Percentiles rank a stretch among this genome's conserved stretches.
Evolutionary conservation across 2,113 vertebrate species (phyloP).

Genomic region (Gnathonemus echidnorhynchus): DNA sequence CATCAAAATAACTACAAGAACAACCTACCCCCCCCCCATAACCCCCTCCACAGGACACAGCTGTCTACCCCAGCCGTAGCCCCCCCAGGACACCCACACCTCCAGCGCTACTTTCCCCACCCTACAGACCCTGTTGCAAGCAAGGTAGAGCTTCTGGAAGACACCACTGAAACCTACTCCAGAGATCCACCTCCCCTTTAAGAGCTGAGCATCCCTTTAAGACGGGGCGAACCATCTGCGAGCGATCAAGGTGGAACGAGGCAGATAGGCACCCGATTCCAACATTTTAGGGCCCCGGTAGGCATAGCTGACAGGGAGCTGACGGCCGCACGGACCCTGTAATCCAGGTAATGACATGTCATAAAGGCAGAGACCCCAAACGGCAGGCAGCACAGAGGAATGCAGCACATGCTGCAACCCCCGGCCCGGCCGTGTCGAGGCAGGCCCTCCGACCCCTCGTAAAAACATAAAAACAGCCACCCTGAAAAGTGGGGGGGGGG

Average conservation of each 20-base stretch:
- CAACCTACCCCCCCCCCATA: not conserved
- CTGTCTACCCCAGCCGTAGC: not conserved
- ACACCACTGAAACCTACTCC: not conserved
- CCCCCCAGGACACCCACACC: not conserved
- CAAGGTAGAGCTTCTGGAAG: not conserved
- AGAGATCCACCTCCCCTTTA: not conserved
- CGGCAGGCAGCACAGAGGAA: conserved; percentile 14
- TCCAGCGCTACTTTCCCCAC: not conserved
- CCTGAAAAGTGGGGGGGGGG: not conserved
- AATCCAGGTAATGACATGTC: conserved; percentile 32
- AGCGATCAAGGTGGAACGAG: not conserved
- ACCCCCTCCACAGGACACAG: not conserved
- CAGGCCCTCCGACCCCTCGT: conserved; percentile 17
- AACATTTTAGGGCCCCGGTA: not conserved
- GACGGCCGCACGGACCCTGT: conserved; percentile 12
- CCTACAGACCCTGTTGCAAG: not conserved
- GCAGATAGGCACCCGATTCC: not conserved
- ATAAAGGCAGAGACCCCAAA: conserved; percentile 10
- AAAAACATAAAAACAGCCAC: conserved; percentile 15
- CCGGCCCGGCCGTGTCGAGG: conserved; percentile 14
- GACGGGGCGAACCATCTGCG: not conserved
- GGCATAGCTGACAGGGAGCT: not conserved
- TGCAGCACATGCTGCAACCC: conserved; percentile 6
- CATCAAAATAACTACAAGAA: not conserved
- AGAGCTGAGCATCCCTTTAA: not conserved